Base-by-base conservation (phyloP, 2,113 vertebrate species). In the Oreotrochilus melanogaster region DNA sequence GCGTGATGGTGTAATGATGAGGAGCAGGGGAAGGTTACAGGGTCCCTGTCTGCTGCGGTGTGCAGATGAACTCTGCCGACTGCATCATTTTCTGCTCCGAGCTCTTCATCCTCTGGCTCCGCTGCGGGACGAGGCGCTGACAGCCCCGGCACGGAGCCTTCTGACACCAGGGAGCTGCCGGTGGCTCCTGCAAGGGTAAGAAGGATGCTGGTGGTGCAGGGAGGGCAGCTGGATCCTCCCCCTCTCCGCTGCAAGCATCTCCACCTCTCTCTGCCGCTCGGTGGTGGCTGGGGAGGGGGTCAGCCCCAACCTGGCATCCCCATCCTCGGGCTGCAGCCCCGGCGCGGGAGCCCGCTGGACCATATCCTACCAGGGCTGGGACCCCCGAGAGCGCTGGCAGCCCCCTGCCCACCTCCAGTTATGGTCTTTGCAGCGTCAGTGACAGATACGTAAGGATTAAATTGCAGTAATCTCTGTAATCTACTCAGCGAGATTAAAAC, bases 401-500 rank as follows among this genome's bases (percentile, higher is more conserved):
- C n/a, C 31, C 82, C 92, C 70, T 79, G 75, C 47, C 90, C 74
- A 78, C 64, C 22, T 74, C 73, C 75, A 24, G 85, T 92, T 92
- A 91, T 78, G 96, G 83, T 95, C 92, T 97, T 96, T 97, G 97
- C 96, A 97, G 94, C 95, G 91, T 97, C 96, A 97, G 95, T 98
- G 96, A 95, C 96, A 97, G 97, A 97, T 97, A 96, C 8, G 66
- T 86, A 83, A 78, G 91, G 98, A 98, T 98, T 97, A 98, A 92
- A 95, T 19, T 71, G 42, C 57, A 58, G 89, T 97, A 97, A 98
- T 95, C 97, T 95, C 96, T 91, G 92, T 97, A 97, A 98, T 98
- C 98, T 96, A 96, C 96, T 98, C 96, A 95, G 96, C 1, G 48
- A 95, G 97, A 98, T 96, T 96, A 97, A 96, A 97, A 81, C 93